Conservation (phyloP, 2,797 vertebrate genomes). For the Notamacropus eugenii region DNA sequence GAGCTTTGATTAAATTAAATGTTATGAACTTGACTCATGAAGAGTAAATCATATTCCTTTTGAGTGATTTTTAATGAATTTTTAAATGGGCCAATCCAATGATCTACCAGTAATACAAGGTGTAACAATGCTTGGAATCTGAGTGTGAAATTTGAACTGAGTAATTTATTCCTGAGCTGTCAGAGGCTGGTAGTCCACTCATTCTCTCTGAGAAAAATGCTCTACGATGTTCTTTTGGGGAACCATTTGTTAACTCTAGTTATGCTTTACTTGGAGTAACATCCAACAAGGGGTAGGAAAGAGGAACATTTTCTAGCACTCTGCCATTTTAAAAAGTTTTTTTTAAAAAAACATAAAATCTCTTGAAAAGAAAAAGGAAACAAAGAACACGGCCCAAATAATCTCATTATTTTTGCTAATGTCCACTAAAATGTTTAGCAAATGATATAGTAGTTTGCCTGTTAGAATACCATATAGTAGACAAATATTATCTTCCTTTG, state of each 20-base stretch:
- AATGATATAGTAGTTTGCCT: not conserved
- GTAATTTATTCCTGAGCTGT: constrained; percentile 5
- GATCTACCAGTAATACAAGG: constrained; percentile 34
- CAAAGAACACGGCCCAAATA: not conserved
- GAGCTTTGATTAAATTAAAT: not conserved
- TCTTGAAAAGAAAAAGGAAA: constrained; percentile 24
- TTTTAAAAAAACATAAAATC: constrained; percentile 1
- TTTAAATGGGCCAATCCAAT: constrained; percentile 17
- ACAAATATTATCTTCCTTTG: constrained; percentile 23
- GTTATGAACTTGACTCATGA: constrained; percentile 31
- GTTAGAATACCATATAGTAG: constrained; percentile 16
- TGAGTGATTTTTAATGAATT: constrained; percentile 16
- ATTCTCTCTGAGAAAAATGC: constrained; percentile 45
- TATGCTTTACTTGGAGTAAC: constrained; percentile 51
- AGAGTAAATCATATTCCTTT: constrained; percentile 26
- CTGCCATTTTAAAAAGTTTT: constrained; percentile 37
- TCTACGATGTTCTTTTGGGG: constrained; percentile 22
- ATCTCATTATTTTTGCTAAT: constrained; percentile 32
- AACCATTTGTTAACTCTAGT: constrained; percentile 57
- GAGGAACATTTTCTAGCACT: constrained; percentile 58
- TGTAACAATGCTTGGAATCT: not conserved
- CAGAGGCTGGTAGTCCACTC: constrained; percentile 50
- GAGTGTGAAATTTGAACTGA: constrained; percentile 44
- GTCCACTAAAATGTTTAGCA: not conserved
- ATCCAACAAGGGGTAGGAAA: constrained; percentile 18